Evolutionary conservation across 2,888 invertebrate genomes (phyloP).

Genomic region (Nasonovia ribisnigri): DNA sequence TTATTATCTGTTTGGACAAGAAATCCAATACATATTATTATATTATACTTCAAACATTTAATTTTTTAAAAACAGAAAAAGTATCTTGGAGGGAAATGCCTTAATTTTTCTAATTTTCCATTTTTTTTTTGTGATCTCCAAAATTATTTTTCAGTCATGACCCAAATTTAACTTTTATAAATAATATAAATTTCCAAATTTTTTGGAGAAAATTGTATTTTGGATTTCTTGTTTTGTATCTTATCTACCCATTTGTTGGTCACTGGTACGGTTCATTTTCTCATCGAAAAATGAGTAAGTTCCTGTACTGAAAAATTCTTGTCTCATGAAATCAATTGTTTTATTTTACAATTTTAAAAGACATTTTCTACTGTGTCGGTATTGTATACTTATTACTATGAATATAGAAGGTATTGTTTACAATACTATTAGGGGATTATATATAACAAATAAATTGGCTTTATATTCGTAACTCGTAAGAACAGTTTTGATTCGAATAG

Average conservation of each 20-base stretch:
- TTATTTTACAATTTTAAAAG: neutral
- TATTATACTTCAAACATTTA: neutral
- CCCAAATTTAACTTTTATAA: neutral
- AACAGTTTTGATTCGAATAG: neutral
- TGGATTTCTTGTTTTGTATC: neutral
- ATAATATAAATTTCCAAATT: neutral
- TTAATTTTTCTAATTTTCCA: neutral
- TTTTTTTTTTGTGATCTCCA: neutral
- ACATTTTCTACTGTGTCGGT: neutral
- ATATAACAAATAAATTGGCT: neutral
- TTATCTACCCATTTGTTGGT: neutral
- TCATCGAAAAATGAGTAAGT: neutral
- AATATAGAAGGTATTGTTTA: neutral
- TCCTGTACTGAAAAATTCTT: too few species aligned
- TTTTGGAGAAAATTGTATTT: too few species aligned
- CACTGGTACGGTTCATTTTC: neutral
- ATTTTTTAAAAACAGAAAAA: neutral
- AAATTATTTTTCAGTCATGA: neutral
- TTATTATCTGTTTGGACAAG: neutral
- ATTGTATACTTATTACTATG: too few species aligned
- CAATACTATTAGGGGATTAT: neutral
- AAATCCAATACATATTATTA: neutral
- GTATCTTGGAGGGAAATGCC: neutral
- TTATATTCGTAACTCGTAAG: neutral
- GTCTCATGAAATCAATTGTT: neutral